Conservation (phyloP, 2,113 vertebrate species). For the Panthera tigris region DNA sequence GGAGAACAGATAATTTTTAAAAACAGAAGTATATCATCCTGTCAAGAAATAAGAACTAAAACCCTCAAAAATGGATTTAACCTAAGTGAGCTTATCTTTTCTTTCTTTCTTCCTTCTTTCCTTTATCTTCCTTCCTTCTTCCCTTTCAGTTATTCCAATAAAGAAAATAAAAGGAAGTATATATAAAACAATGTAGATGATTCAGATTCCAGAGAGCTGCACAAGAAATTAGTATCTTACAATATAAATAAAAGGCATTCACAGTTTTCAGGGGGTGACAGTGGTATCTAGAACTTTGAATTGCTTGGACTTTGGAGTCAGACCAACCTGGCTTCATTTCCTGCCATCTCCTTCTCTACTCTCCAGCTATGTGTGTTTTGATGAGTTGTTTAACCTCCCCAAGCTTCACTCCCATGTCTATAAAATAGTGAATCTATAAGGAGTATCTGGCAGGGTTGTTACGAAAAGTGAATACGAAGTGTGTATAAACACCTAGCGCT, state of each 20-base stretch:
- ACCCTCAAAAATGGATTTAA: slow-evolving; percentile 60
- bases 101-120: neutral
- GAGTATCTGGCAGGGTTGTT: neutral
- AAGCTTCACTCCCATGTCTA: neutral
- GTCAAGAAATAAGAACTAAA: slow-evolving; percentile 56
- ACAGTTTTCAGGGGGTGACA: neutral
- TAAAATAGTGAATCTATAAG: neutral
- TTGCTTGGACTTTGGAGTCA: neutral
- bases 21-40: slow-evolving; percentile 70
- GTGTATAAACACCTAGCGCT: neutral
- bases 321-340: neutral
- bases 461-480: neutral
- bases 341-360: neutral
- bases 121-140: neutral
- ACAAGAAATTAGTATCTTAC: neutral
- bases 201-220: neutral
- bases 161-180: slow-evolving; percentile 42
- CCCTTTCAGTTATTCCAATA: neutral
- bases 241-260: slow-evolving; percentile 35
- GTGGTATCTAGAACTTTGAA: neutral
- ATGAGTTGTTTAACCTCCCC: neutral
- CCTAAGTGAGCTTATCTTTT: slow-evolving; percentile 25
- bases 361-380: neutral
- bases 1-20: slow-evolving; percentile 77
- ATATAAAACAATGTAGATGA: slow-evolving; percentile 13